Evolutionary conservation across 1,140 invertebrate genomes (phyloP), one percentile per base, ranked within the genome.

Genomic region (Venturia canescens): DNA sequence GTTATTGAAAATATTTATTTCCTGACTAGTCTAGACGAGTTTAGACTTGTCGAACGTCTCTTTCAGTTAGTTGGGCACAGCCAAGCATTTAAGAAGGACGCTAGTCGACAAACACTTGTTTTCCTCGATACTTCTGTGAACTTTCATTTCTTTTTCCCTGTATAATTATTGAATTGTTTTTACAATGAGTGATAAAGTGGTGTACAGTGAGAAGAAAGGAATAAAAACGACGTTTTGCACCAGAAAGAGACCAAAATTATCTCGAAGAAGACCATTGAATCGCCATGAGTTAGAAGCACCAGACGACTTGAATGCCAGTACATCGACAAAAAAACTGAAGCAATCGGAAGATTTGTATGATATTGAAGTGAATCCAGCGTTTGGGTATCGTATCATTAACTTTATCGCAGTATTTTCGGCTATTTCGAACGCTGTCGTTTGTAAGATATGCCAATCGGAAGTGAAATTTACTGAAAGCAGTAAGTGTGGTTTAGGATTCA

Each of bases 311-410:
- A 82, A 69, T 57, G 75, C 63, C n/a, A 82, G 83, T 74, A 48
- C 78, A 70, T 78, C 79, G 13, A 76, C 79, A 67, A 84, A 84
- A 80, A 84, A 84, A 79, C 18, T 82, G 53, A 82, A 82, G 69
- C 16, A 16, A 34, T 75, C 76, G 13, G 71, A 76, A 78, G 34
- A 75, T 79, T 31, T 60, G 15, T 60, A 83, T 69, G 76, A 83
- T 69, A 71, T 84, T 80, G 50, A 82, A 81, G 66, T 83, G n/a
- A 48, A 80, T 72, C 23, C 38, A 60, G 38, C 71, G 18, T 82
- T 84, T 75, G 74, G 70, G 16, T 82, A 82, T 50, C 72, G 80
- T 63, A 79, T 83, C 16, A 34, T 83, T 38, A 79, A 82, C 44
- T 83, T 83, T 74, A 75, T 80, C n/a, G 63, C 80, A 44, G 83